Evolutionary conservation across 2,797 vertebrate species (phyloP).

Genomic region (Limosa lapponica): DNA sequence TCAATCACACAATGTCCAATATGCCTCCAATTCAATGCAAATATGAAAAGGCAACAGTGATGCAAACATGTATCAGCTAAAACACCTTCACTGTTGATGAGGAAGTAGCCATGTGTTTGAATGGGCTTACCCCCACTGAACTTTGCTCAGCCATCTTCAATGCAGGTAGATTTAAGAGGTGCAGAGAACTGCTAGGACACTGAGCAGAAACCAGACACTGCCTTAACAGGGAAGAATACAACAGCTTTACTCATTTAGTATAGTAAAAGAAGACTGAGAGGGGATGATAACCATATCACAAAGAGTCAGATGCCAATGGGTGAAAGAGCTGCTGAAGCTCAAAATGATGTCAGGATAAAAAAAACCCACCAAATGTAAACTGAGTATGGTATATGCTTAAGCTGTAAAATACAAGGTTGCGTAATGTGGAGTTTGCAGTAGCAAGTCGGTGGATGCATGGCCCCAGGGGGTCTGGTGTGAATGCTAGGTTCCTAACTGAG

Average conservation of each 20-base stretch:
- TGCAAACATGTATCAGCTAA: background rate
- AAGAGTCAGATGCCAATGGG: background rate
- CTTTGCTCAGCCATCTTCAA: background rate
- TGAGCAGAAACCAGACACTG: background rate
- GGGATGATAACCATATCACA: background rate
- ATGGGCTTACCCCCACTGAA: fast-evolving
- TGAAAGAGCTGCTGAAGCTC: background rate
- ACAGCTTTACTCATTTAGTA: fast-evolving
- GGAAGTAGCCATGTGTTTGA: background rate
- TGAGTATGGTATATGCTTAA: background rate
- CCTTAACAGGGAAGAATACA: background rate
- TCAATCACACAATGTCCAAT: background rate
- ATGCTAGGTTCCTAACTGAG: background rate
- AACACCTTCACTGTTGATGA: background rate
- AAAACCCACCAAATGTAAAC: background rate
- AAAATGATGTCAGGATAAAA: background rate
- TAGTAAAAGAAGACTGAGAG: background rate
- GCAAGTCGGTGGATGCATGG: background rate
- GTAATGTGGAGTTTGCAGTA: background rate
- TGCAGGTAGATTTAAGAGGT: background rate
- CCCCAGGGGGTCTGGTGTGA: background rate
- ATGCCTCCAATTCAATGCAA: background rate
- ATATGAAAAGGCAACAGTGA: background rate
- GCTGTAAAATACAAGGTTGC: background rate
- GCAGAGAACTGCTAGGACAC: background rate